These are phyloP conservation scores for Ricordea florida DNA, from an alignment of 92 coral and sea anemone genomes.

Conservation along the genomic window DNA sequence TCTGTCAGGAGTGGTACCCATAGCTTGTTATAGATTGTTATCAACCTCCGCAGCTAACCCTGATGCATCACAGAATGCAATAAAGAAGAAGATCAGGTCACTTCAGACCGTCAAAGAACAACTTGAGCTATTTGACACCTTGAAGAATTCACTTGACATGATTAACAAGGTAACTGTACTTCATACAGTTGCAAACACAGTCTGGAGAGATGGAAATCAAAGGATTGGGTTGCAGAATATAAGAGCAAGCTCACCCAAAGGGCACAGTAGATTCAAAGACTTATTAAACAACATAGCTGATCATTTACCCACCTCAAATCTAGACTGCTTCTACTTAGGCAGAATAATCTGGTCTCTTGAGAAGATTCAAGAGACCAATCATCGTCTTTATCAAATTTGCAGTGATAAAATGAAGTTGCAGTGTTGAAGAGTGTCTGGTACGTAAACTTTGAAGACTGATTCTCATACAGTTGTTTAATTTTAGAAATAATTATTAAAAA, in stretches of 20 bases:
- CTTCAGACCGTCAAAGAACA: constrained; percentile 2
- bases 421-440: no score
- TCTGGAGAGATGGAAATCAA: not conserved
- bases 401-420: no score
- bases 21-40: no score
- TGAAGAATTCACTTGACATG: not conserved
- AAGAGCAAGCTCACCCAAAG: not conserved
- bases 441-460: no score
- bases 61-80: not conserved
- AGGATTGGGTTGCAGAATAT: constrained; percentile 4
- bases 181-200: not conserved
- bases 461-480: no score
- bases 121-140: constrained; percentile 3
- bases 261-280: not conserved
- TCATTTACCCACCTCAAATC: not conserved
- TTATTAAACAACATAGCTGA: constrained; percentile 4
- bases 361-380: constrained; percentile 15
- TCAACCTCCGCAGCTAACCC: no score
- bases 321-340: not conserved
- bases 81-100: not conserved
- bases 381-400: not conserved
- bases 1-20: no score
- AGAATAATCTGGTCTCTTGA: constrained; percentile 17
- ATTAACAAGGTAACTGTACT: not conserved
- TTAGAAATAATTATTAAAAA: no score